Evolutionary conservation across 2,113 vertebrate species (phyloP), one percentile per base, ranked within the genome.

Genomic region (Pogona vitticeps): DNA sequence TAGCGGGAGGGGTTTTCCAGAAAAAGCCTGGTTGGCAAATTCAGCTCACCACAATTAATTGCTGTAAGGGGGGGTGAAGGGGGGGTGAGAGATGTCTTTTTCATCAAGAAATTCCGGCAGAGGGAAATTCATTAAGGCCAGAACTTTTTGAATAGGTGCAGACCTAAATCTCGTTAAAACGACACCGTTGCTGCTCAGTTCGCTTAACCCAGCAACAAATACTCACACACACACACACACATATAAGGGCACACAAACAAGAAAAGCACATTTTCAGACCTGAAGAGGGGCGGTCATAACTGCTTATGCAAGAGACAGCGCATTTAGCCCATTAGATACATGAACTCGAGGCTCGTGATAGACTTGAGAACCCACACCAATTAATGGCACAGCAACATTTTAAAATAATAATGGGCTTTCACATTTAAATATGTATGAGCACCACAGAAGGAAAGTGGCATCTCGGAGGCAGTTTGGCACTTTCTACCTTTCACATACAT

Each of bases 71-170:
- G 46, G 46, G 46, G 46, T 52, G 46, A 10, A 83, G n/a, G 26
- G 9, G n/a, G 36, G 84, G 90, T 76, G 70, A 42, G 80, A 26
- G 75, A 12, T 86, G 65, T 91, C 59, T 56, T 80, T 90, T 86
- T 91, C 91, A 91, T 89, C 87, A 82, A 61, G 86, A 93, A 94
- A 94, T 36, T 93, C 52, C 93, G 91, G 94, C 65, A 91, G 89
- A 91, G 90, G 88, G 80, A 94, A 93, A 95, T 88, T 84, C 46
- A 91, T 95, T 94, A 93, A 92, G 84, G 78, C 83, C 90, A 94
- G 88, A 92, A 81, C 87, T 93, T 93, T 88, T 86, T 52, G 76
- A 91, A 88, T 71, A 87, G 92, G 92, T 73, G 72, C 73, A 92
- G 93, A 82, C 78, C 88, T 88, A 95, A 93, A 95, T 91, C 77